These are phyloP conservation scores for Chaetorhynchus papuensis DNA, from an alignment of 2,113 vertebrate genomes.

Conservation along the genomic window DNA sequence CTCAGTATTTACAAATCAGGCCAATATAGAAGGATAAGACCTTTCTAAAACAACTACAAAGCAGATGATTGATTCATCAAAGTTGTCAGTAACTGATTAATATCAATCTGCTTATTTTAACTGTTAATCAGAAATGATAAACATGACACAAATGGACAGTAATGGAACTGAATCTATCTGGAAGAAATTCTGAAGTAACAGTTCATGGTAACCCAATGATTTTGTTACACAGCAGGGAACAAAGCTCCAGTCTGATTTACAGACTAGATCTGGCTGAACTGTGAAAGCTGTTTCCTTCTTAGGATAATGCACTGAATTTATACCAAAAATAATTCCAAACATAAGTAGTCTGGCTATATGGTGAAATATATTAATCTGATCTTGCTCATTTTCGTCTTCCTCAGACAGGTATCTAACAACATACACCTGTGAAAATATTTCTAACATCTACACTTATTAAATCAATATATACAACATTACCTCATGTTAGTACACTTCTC, in stretches of 20 bases:
- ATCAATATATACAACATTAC: neutral
- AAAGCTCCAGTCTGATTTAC: neutral
- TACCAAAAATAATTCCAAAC: neutral
- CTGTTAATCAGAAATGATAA: neutral
- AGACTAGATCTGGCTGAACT: neutral
- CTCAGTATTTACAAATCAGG: neutral
- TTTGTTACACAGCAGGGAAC: neutral
- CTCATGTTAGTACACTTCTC: neutral
- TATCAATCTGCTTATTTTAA: neutral
- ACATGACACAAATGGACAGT: neutral
- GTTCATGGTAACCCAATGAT: neutral
- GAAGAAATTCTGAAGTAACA: neutral
- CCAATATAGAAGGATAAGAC: neutral
- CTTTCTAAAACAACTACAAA: neutral
- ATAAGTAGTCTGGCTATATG: neutral
- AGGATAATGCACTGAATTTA: neutral
- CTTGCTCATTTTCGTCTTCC: neutral
- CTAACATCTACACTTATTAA: neutral
- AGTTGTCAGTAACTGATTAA: neutral
- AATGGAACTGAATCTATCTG: neutral
- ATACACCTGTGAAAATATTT: neutral
- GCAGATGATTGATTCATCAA: neutral
- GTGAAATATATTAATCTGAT: neutral
- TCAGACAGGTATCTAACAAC: neutral
- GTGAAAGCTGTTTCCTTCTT: neutral